Base-by-base conservation (phyloP, 2,888 invertebrate genomes). In the Acrobasis consociella region DNA sequence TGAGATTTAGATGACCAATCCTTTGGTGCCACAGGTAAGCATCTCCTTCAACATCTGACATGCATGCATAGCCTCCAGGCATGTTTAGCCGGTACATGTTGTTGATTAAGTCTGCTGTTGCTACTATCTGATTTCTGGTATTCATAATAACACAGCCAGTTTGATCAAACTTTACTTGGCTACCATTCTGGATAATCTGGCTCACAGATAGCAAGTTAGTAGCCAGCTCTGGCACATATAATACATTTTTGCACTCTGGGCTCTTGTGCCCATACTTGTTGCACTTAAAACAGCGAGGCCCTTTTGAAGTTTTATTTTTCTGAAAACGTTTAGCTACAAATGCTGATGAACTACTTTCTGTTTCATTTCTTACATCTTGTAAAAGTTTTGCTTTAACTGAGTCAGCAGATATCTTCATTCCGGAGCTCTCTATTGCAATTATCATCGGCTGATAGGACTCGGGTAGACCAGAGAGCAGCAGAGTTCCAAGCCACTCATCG, bases 371-470 rank as follows among this genome's bases (percentile, higher is more conserved):
- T 8, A 52, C 52, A 3, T 52, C 52, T 52, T 52, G 52, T 31
- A 52, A 13, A 3, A 52, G 10, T 13, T 52, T 52, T 13, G 52
- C 7, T 31, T 52, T 52, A 5, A 52, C 52, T 8, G 22, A 52
- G 31, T 52, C 52, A 1, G 31, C 31, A 31, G 11, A 13, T 13
- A 52, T 52, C 31, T 60, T 60, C 53, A 64, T 53, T 0, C 64
- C 66, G 0, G 65, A 67, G 39, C 66, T 69, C 49, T 68, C 65
- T 0, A 69, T 37, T 9, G 62, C 69, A 7, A 67, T 63, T 2
- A 67, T 67, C 65, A 69, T 68, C 5, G 68, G 68, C 37, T 67
- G 60, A 16, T 67, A 69, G 2, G n/a, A 17, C 17, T 69, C 69
- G 5, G 66, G 67, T 58, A 69, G 56, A 42, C 67, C 69, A 31